Percentiles rank a stretch among this genome's conserved stretches.
These are phyloP conservation scores for Cordilura impudica DNA, from an alignment of 2,888 invertebrate species.

Conservation along the genomic window DNA sequence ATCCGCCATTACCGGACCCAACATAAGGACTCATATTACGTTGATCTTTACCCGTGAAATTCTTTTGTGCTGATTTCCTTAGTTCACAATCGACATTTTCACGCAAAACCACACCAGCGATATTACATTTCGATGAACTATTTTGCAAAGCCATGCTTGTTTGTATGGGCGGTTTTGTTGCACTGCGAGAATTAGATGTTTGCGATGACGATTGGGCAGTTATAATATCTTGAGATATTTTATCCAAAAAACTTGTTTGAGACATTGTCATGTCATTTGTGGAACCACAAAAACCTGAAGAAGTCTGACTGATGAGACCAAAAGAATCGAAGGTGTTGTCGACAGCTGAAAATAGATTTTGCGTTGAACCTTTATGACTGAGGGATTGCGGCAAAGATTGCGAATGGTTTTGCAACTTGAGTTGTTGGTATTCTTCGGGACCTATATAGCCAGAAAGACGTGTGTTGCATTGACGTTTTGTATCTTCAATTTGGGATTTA, in stretches of 20 bases:
- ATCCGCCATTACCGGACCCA: constrained; percentile 25
- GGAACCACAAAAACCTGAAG: constrained; percentile 51
- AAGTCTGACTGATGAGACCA: constrained; percentile 67
- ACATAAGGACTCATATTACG: constrained; percentile 75
- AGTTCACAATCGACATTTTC: constrained; percentile 75
- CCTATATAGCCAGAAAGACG: constrained; percentile 74
- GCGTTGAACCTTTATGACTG: constrained; percentile 63
- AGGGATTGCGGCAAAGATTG: constrained; percentile 45
- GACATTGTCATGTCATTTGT: constrained; percentile 46
- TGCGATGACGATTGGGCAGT: constrained; percentile 36
- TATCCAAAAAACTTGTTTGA: constrained; percentile 67
- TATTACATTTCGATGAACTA: constrained; percentile 76
- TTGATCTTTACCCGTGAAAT: constrained; percentile 76
- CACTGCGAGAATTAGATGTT: constrained; percentile 33
- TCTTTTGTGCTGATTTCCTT: constrained; percentile 75
- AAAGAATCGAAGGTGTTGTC: constrained; percentile 74
- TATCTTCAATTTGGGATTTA: constrained; percentile 70
- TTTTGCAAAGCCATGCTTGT: constrained; percentile 70
- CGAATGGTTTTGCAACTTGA: constrained; percentile 66
- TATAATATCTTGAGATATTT: constrained; percentile 55
- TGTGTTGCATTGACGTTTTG: constrained; percentile 67
- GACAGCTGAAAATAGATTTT: constrained; percentile 68
- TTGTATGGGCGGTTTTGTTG: constrained; percentile 67
- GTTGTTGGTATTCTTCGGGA: constrained; percentile 74
- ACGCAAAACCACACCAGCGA: constrained; percentile 72